Conservation (phyloP, 1,140 invertebrate species). For the Drosophila ohnishii region DNA sequence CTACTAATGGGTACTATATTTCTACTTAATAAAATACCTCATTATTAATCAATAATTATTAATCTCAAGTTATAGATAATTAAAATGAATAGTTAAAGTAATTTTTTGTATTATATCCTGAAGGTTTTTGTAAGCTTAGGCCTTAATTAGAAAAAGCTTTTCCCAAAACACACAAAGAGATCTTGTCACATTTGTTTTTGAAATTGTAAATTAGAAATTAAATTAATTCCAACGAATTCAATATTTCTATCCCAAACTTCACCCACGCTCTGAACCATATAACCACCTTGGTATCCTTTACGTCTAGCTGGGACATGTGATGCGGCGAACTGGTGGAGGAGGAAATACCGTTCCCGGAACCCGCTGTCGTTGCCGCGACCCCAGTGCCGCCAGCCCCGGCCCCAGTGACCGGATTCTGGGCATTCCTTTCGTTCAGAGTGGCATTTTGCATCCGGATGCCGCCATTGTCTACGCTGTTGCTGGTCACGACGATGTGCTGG, state of each 20-base stretch:
- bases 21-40: no score
- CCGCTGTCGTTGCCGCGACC: conserved; percentile 11
- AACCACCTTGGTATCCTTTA: conserved; percentile 78
- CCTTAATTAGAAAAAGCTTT: not conserved
- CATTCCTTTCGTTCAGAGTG: conserved; percentile 64
- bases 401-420: conserved; percentile 25
- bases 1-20: not conserved
- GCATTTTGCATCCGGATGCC: conserved; percentile 76
- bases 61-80: no score
- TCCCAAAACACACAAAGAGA: not conserved
- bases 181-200: no score
- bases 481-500: conserved; percentile 79
- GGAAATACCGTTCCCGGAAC: conserved; percentile 63
- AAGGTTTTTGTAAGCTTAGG: no score
- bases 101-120: no score
- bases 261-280: not conserved
- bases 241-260: no score
- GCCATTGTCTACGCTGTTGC: conserved; percentile 79
- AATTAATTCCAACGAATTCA: no score
- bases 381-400: not conserved
- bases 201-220: no score
- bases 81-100: no score
- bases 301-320: conserved; percentile 69
- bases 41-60: no score
- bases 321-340: conserved; percentile 81